Conservation (phyloP, 2,888 invertebrate species). For the Drosophila limbata region DNA sequence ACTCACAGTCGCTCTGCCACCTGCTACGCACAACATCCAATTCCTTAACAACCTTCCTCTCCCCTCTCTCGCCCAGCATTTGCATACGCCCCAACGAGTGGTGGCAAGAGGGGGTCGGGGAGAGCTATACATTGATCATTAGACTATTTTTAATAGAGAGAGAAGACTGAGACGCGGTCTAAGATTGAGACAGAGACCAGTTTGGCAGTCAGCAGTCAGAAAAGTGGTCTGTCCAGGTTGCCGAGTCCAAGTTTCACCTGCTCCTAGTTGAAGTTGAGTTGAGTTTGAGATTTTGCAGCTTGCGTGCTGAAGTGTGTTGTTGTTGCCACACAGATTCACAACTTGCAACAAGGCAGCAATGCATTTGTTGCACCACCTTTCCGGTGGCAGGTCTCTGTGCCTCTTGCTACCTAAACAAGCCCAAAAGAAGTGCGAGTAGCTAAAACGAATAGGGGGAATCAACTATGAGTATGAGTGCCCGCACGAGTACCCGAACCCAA, state of each 20-base stretch:
- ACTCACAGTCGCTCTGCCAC: not conserved
- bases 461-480: not conserved
- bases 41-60: conserved; percentile 25
- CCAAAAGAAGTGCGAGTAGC: not conserved
- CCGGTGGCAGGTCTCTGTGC: conserved; percentile 31
- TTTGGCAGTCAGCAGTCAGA: conserved; percentile 58
- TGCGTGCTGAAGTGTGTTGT: conserved; percentile 77
- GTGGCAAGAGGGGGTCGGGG: not conserved
- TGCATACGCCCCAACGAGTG: conserved; percentile 50
- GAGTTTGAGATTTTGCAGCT: conserved; percentile 67
- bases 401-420: conserved; percentile 24
- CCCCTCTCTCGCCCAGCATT: conserved; percentile 45
- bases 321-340: conserved; percentile 58
- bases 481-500: conserved; percentile 3
- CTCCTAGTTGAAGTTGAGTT: conserved; percentile 61
- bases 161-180: conserved; percentile 17
- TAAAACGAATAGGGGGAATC: conserved; percentile 3
- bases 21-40: conserved; percentile 32
- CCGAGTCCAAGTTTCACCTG: conserved; percentile 72
- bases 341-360: conserved; percentile 24
- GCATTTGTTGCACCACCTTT: conserved; percentile 58
- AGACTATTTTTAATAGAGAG: conserved; percentile 77
- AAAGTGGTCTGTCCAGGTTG: conserved; percentile 81
- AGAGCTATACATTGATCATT: conserved; percentile 65
- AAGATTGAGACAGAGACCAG: conserved; percentile 43